Conservation (phyloP, 1,140 invertebrate genomes). For the Microplitis mediator region DNA sequence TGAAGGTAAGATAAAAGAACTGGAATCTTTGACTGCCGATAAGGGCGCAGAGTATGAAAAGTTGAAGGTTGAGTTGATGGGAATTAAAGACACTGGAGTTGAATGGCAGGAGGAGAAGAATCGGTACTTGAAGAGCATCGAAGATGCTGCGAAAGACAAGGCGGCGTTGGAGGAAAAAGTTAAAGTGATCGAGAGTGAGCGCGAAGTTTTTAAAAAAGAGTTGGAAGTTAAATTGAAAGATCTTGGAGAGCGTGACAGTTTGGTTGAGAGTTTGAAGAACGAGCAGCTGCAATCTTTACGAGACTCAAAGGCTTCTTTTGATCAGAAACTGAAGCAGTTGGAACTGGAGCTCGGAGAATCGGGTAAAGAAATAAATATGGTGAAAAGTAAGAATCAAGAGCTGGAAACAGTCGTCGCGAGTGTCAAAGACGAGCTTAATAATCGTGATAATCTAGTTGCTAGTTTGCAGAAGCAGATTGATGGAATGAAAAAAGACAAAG, state of each 20-base stretch:
- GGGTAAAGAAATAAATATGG: slow-evolving; percentile 12
- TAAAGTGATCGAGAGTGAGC: slow-evolving; percentile 38
- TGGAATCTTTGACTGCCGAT: neutral
- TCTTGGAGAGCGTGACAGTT: slow-evolving; percentile 1
- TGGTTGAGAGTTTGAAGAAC: slow-evolving; percentile 4
- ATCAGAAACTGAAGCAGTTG: neutral
- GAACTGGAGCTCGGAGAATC: neutral
- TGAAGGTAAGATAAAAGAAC: neutral
- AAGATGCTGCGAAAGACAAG: slow-evolving; percentile 34
- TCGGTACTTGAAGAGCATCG: neutral
- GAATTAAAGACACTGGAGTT: neutral
- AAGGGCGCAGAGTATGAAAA: neutral
- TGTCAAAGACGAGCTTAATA: neutral
- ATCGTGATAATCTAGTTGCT: slow-evolving; percentile 18
- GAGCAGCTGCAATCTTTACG: neutral
- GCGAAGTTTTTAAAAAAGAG: slow-evolving; percentile 33
- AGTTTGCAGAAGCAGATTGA: slow-evolving; percentile 20
- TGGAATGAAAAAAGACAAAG: slow-evolving; percentile 28
- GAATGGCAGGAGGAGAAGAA: neutral
- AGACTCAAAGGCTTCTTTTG: neutral
- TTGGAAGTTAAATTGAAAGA: slow-evolving; percentile 26
- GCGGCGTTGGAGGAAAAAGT: slow-evolving; percentile 40
- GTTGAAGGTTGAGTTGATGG: neutral
- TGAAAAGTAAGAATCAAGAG: neutral
- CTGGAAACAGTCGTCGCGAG: neutral